Evolutionary conservation across 2,888 invertebrate genomes (phyloP), one percentile per base, ranked within the genome.

Genomic region (Agrotis exclamationis): DNA sequence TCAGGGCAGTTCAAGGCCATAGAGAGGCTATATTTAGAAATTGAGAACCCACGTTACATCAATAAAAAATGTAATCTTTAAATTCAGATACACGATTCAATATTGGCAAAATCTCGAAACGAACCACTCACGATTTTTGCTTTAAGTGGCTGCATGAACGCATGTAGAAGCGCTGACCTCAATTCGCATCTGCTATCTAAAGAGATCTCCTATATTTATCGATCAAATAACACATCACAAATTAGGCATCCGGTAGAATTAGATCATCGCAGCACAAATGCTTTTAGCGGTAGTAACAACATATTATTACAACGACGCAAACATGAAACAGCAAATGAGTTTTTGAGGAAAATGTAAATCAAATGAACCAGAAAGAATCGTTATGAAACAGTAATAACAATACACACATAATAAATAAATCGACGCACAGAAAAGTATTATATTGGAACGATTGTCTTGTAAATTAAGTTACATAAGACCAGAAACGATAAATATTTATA

Each of bases 101-200:
- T 62, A 63, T 74, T 72, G 56, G 72, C 63, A 60, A 80, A 74
- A 82, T 77, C 77, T 83, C 62, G 66, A 84, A 73, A 62, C 48
- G 33, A 74, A 51, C 47, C 18, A 47, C 58, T 77, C 82, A 82
- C 70, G 70, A 77, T 78, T 83, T 82, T 79, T 83, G 72, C 70
- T 78, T 73, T 79, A 85, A 87, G 85, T 84, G 81, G 76, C 82
- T 85, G 78, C 86, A 82, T 87, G 84, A 82, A 87, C 79, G 85
- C 85, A 88, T 85, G 84, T 77, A 47, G 64, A 54, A 67, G 54
- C 50, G 56, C 69, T 89, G 93, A 77, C 93, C 93, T 89, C 87
- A 91, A 90, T 94, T 87, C 83, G 72, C 80, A 82, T 80, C 76
- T 87, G 84, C 85, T 92, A 94, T 93, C 93, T 90, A 84, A 90